These are phyloP conservation scores for Aradophagus sp. DNA, from an alignment of 1,140 invertebrate genomes.

Conservation along the genomic window DNA sequence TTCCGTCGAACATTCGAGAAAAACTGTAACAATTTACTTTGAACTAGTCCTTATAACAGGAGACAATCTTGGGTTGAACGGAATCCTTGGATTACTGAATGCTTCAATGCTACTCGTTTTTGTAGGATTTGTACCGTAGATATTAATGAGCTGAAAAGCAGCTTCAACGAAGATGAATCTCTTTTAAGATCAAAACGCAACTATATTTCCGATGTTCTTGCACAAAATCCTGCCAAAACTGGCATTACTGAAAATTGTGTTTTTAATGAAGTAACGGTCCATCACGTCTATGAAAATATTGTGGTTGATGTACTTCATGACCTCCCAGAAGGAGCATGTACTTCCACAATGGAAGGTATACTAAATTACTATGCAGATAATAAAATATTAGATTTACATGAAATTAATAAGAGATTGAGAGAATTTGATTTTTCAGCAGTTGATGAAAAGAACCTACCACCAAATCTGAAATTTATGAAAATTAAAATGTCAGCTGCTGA, in stretches of 20 bases:
- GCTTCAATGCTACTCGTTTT: too few relatives aligned
- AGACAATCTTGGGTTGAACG: too few relatives aligned
- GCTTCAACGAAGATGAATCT: too few relatives aligned
- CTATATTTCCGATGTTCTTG: constrained; percentile 8
- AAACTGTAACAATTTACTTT: constrained; percentile 20
- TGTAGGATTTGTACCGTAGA: too few relatives aligned
- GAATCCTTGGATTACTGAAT: too few relatives aligned
- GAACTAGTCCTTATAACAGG: constrained; percentile 19
- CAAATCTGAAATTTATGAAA: neutral
- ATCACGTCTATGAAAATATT: constrained; percentile 64
- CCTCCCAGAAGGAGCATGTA: constrained; percentile 65
- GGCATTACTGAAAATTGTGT: constrained; percentile 64
- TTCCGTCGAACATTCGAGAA: neutral
- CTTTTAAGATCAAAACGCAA: too few relatives aligned
- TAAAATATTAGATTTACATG: constrained; percentile 39
- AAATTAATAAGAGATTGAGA: constrained; percentile 50
- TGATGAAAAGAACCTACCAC: neutral
- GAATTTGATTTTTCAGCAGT: constrained; percentile 8
- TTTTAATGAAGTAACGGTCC: constrained; percentile 59
- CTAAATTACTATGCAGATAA: constrained; percentile 46
- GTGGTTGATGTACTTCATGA: constrained; percentile 68
- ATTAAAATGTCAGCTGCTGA: constrained; percentile 1
- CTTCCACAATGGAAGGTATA: constrained; percentile 59
- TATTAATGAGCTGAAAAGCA: too few relatives aligned
- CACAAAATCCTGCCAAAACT: neutral